Base-by-base conservation (phyloP, 2,113 vertebrate species). In the Labeo catla region DNA sequence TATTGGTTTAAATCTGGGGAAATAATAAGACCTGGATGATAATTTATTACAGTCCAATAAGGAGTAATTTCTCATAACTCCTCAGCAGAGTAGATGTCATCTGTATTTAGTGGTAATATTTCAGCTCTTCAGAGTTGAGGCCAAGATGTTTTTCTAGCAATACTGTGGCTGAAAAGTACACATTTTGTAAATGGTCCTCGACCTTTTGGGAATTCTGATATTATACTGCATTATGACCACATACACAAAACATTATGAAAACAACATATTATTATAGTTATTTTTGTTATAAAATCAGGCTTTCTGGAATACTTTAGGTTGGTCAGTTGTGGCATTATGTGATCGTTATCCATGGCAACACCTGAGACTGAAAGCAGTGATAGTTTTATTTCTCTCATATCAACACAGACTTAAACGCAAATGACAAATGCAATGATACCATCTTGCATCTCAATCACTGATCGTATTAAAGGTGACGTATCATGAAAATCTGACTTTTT, bases 11-110 rank as follows among this genome's bases (percentile, higher is more conserved):
- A 49, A 76, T 49, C 11, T 49, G 11, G 28, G 72, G 21, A 74
- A 78, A 78, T 78, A 36, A 54, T 36, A 78, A 11, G 28, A 77
- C 15, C 76, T 54, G 76, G 43, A 74, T 47, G 4, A 21, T 49
- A 74, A 49, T 74, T 74, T 74, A 47, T 74, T 74, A 4, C 72
- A 5, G 36, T 36, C 66, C 15, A 73, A 45, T 74, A 23, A 49
- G 39, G 39, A 74, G 11, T 7, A 11, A 23, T 47, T 74, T 74
- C 72, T 74, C 68, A 72, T 72, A 19, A 72, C 16, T 43, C 21
- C 2, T 49, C 43, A 8, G 72, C 72, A 47, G 19, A n/a, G 45
- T 9, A 76, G 72, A 49, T 74, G 72, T 76, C 72, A 49, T n/a
- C 21, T 74, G 72, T 45, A 8, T 23, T 74, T 74, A 49, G 43